Base-by-base conservation (phyloP, 1,140 invertebrate genomes). In the Acromyrmex charruanus region DNA sequence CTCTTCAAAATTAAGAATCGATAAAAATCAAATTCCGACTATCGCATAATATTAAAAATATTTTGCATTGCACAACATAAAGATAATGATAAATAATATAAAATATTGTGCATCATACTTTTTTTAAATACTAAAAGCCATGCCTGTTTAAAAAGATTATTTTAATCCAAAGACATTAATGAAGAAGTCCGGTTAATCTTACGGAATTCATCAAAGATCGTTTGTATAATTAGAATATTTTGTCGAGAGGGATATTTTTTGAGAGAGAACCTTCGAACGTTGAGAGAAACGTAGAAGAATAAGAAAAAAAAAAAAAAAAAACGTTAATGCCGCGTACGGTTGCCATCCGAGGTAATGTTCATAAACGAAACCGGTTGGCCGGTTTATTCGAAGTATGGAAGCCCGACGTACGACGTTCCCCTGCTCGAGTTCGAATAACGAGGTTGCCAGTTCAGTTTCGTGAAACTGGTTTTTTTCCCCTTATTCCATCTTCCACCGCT, bases 401-500 rank as follows among this genome's bases (percentile, higher is more conserved):
- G 75, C 63, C 87, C 86, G 80, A 81, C 72, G 81, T 28, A 75
- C 77, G 63, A 85, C 72, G 87, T 51, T 87, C 59, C 39, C 55
- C 88, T 89, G 80, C 80, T 91, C 89, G 89, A 91, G 82, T 91
- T 91, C 89, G 89, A 85, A 90, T 90, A 91, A 91, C 90, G 90
- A 91, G 89, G 90, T 90, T 88, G 90, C 68, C 90, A 31, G 81
- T 90, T 90, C 89, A 82, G 86, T 86, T 90, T 90, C 84, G 65
- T 84, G 44, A 90, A 90, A 90, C 89, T 90, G 89, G 89, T 90
- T 84, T 84, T 84, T 81, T 63, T 63, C n/a, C 35, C 77, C 55
- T 44, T 51, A n/a, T 49, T 74, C 28, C 49, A 44, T 68, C 49
- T 53, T 53, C 51, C 49, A 10, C n/a, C 49, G 49, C 18, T 28